These are phyloP conservation scores for Colinus virginianus DNA, from an alignment of 2,113 vertebrate genomes.

Conservation along the genomic window DNA sequence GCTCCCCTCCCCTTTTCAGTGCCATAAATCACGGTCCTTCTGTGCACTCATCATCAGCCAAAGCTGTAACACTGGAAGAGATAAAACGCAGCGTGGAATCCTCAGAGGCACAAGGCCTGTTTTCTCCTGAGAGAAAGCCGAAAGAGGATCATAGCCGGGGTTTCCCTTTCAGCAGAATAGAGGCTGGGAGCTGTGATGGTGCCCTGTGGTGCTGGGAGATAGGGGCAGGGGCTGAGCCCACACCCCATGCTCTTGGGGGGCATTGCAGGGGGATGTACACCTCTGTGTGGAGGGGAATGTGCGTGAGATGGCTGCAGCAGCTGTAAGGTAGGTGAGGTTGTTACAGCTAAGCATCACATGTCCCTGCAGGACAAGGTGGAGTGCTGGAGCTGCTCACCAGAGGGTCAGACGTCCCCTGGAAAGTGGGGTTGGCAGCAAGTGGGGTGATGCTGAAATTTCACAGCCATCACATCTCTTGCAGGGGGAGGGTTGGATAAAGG, in stretches of 20 bases:
- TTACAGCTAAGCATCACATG: not conserved
- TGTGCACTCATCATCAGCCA: not conserved
- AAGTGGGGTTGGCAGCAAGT: not conserved
- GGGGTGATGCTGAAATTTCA: not conserved
- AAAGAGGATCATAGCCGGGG: not conserved
- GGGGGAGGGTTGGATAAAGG: not conserved
- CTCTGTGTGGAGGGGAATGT: accelerated
- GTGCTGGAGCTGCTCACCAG: accelerated
- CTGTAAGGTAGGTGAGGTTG: not conserved
- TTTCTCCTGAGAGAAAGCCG: not conserved
- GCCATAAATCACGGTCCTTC: not conserved
- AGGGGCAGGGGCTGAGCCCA: not conserved
- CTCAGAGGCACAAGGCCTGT: not conserved
- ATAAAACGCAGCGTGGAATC: not conserved
- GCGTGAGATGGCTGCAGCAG: not conserved
- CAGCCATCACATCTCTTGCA: not conserved
- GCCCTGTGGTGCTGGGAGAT: not conserved
- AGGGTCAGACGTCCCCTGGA: accelerated
- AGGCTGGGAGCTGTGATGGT: not conserved
- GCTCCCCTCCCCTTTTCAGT: not conserved
- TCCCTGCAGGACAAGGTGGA: not conserved
- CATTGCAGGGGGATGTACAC: not conserved
- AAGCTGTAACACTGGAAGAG: not conserved
- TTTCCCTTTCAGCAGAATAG: not conserved
- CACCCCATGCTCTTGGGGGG: too few species aligned